phyloP scores from a whole-genome alignment of 2,888 invertebrate species.

The Cantharis flavilabris region DNA sequence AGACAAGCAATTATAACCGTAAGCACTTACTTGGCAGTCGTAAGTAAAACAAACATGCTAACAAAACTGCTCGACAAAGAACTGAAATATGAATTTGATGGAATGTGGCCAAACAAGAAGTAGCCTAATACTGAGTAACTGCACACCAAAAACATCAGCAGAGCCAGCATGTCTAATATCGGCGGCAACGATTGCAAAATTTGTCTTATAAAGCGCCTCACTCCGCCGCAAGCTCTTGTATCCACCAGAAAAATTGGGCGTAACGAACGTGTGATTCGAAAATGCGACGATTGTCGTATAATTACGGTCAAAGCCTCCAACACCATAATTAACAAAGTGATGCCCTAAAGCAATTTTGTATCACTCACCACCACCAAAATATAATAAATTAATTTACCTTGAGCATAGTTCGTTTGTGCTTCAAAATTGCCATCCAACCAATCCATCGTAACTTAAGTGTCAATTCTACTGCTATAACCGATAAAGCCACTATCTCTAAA shows the following conservation, averaged over 20 bases:
- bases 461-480: constrained; percentile 77
- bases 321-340: constrained; percentile 79
- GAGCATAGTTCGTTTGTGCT: constrained; percentile 82
- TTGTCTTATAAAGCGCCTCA: constrained; percentile 74
- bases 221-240: constrained; percentile 81
- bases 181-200: constrained; percentile 85
- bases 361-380: constrained; percentile 1
- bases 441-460: constrained; percentile 84
- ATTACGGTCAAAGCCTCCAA: constrained; percentile 80
- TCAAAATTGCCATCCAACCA: constrained; percentile 79
- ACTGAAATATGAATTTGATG: constrained; percentile 75
- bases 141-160: constrained; percentile 82
- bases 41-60: constrained; percentile 86
- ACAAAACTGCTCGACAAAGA: constrained; percentile 83
- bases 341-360: constrained; percentile 61
- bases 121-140: constrained; percentile 83
- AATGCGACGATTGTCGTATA: constrained; percentile 81
- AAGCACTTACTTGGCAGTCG: constrained; percentile 82
- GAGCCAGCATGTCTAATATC: constrained; percentile 84
- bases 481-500: constrained; percentile 76
- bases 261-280: constrained; percentile 83
- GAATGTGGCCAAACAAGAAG: constrained; percentile 77
- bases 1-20: background rate
- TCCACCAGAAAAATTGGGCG: constrained; percentile 89
- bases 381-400: constrained; percentile 63